A percentile compares a stretch with the other conserved stretches of the same genome.
Evolutionary conservation across 2,797 vertebrate genomes (phyloP).

Genomic region (Geotrypetes seraphini): DNA sequence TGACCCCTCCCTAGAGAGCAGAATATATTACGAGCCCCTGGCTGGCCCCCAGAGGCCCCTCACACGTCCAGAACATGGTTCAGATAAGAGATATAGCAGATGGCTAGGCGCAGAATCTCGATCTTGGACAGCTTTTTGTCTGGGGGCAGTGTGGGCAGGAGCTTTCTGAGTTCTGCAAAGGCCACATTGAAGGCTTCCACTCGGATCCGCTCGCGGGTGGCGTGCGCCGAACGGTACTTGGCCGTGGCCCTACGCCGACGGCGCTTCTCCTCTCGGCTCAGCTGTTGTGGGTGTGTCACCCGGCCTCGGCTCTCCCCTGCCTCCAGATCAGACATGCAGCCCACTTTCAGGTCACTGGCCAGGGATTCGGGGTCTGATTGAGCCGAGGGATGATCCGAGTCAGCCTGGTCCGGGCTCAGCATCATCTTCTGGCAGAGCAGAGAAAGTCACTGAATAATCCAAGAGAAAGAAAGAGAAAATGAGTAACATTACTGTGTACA

Average conservation of each 20-base stretch:
- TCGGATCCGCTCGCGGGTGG: slow-evolving; percentile 68
- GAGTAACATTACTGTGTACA: no score
- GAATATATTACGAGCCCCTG: not conserved
- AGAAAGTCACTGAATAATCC: no score
- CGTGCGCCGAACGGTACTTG: slow-evolving; percentile 71
- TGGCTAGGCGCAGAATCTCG: slow-evolving; percentile 72
- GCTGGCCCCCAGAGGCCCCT: not conserved
- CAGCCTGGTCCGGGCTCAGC: slow-evolving; percentile 74
- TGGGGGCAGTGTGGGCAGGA: slow-evolving; percentile 72
- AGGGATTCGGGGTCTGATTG: slow-evolving; percentile 69
- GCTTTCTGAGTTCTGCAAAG: slow-evolving; percentile 66
- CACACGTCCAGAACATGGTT: slow-evolving; percentile 69
- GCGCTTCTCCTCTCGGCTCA: slow-evolving; percentile 74
- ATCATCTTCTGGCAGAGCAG: no score
- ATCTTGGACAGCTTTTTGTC: slow-evolving; percentile 81
- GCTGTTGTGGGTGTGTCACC: slow-evolving; percentile 60
- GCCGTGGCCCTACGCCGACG: slow-evolving; percentile 55
- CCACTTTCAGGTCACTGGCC: slow-evolving; percentile 64
- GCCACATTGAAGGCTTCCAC: slow-evolving; percentile 75
- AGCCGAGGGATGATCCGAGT: slow-evolving; percentile 70
- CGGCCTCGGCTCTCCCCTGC: slow-evolving; percentile 47
- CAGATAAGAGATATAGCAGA: slow-evolving; percentile 79
- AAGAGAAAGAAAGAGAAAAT: no score
- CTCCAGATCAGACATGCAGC: slow-evolving; percentile 70
- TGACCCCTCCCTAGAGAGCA: not conserved